Evolutionary conservation across 1,140 invertebrate genomes (phyloP).

Genomic region (Mya arenaria): DNA sequence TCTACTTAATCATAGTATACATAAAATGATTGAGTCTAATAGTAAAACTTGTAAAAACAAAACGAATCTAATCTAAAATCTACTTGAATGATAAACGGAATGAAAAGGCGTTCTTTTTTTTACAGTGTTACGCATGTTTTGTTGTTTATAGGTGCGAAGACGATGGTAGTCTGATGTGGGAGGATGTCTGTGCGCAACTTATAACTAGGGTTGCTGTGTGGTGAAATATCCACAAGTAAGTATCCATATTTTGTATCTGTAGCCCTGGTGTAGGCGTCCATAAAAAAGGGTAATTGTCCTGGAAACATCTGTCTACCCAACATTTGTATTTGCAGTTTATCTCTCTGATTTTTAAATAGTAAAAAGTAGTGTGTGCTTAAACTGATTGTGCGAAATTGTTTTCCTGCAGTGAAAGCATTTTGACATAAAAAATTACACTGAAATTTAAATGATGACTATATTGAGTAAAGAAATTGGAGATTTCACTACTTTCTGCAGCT

Average conservation of each 20-base stretch:
- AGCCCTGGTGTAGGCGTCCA: slow-evolving; percentile 20
- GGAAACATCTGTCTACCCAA: slow-evolving; percentile 48
- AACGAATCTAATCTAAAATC: no score
- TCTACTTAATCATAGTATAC: no score
- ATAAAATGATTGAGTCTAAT: no score
- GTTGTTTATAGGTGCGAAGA: slow-evolving; percentile 9
- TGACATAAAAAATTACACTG: slow-evolving; percentile 17
- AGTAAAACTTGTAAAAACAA: no score
- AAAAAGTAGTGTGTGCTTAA: slow-evolving; percentile 46
- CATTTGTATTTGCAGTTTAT: slow-evolving; percentile 40
- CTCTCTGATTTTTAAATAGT: slow-evolving; percentile 49
- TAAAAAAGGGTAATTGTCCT: slow-evolving; percentile 26
- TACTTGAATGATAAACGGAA: background rate
- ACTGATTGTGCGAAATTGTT: slow-evolving; percentile 42
- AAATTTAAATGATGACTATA: slow-evolving; percentile 47
- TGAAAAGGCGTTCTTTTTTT: slow-evolving; percentile 9
- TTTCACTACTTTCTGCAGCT: slow-evolving; percentile 4
- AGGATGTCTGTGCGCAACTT: slow-evolving; percentile 23
- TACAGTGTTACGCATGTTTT: background rate
- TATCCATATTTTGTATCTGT: slow-evolving; percentile 1
- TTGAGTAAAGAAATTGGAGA: background rate
- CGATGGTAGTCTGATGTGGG: slow-evolving; percentile 5
- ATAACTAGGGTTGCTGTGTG: slow-evolving; percentile 22
- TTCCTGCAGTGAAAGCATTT: slow-evolving; percentile 34
- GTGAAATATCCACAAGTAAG: slow-evolving; percentile 22